Conservation (phyloP, 2,113 vertebrate species). For the Nycticryphes semicollaris region DNA sequence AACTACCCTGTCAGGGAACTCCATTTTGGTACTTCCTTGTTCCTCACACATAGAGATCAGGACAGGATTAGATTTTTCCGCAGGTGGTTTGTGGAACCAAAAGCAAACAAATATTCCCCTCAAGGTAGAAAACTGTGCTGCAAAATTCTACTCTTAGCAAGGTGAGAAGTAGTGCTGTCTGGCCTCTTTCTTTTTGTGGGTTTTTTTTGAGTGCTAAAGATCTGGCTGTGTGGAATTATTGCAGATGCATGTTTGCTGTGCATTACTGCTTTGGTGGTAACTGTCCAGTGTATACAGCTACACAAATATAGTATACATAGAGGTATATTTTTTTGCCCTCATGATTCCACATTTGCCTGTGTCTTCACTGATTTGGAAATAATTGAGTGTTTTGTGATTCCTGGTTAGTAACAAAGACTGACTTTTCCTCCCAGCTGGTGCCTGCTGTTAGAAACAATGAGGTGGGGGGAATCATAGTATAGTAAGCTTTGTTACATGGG, state of each 20-base stretch:
- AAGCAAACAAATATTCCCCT: background rate
- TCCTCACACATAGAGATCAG: background rate
- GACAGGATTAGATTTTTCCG: background rate
- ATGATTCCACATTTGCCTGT: accelerated
- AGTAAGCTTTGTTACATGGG: background rate
- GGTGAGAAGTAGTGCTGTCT: background rate
- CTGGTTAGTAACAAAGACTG: background rate
- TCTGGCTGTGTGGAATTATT: background rate
- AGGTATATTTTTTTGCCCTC: background rate
- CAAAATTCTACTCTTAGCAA: background rate
- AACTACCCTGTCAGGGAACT: background rate
- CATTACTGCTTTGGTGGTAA: background rate
- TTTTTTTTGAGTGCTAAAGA: background rate
- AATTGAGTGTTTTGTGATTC: background rate
- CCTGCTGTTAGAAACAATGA: background rate
- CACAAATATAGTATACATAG: accelerated
- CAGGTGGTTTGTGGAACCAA: background rate
- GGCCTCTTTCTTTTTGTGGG: background rate
- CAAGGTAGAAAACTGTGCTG: background rate
- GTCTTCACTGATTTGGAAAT: background rate
- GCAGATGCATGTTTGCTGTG: background rate
- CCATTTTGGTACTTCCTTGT: background rate
- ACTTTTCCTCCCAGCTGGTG: background rate
- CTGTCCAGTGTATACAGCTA: background rate
- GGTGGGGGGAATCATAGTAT: background rate